Evolutionary conservation across 2,113 vertebrate species (phyloP).

Genomic region (Coracopsis vasa): DNA sequence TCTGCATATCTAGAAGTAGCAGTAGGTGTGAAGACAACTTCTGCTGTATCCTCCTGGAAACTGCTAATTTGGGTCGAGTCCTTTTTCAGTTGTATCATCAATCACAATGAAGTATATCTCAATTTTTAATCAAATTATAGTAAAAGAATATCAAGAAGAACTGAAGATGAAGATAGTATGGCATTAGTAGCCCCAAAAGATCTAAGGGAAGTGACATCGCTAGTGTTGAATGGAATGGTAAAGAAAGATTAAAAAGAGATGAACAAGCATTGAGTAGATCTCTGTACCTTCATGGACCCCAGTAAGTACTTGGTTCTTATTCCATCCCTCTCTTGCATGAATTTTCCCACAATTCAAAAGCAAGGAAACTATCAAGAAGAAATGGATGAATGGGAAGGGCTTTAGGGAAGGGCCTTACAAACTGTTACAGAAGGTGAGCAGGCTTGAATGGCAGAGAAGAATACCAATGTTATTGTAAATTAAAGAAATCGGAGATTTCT

Average conservation of each 20-base stretch:
- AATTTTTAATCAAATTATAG: background rate
- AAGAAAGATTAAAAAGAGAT: background rate
- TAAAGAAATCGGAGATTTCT: background rate
- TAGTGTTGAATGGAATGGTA: background rate
- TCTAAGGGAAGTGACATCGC: background rate
- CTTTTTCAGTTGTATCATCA: background rate
- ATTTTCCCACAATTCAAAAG: background rate
- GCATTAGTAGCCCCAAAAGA: background rate
- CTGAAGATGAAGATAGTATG: background rate
- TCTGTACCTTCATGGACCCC: background rate
- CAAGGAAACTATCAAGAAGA: background rate
- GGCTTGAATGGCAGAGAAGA: background rate
- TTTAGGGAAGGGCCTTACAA: background rate
- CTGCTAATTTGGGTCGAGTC: background rate
- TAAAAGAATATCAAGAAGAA: conserved; percentile 16
- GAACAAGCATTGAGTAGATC: background rate
- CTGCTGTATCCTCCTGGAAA: background rate
- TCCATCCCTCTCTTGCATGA: background rate
- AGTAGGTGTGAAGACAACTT: background rate
- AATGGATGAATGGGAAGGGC: background rate
- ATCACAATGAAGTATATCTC: background rate
- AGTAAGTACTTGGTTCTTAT: conserved; percentile 31
- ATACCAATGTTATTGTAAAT: background rate
- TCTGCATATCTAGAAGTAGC: background rate
- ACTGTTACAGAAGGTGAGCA: background rate